Percentiles rank a stretch among this genome's conserved stretches.
Evolutionary conservation across 2,888 invertebrate species (phyloP).

Genomic region (Aleiodes testaceus): DNA sequence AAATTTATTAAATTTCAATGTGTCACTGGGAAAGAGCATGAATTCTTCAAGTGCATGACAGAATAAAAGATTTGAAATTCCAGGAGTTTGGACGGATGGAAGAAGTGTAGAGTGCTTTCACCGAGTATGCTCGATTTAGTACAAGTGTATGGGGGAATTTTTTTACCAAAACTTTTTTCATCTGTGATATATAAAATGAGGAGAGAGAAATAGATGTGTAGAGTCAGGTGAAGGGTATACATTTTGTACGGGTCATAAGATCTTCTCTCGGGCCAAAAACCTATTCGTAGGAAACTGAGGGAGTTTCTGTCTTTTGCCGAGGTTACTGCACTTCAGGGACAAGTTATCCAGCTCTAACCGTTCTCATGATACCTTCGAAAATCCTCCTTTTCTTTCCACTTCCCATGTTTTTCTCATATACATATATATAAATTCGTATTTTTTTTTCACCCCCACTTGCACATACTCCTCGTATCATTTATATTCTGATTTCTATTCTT

Average conservation of each 20-base stretch:
- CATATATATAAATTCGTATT: neutral
- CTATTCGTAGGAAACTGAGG: conserved; percentile 44
- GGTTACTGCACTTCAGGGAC: conserved; percentile 71
- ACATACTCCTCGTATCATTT: neutral
- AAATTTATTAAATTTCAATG: no score
- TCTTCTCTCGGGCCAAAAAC: conserved; percentile 53
- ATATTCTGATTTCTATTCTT: conserved; percentile 33
- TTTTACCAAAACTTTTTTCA: conserved; percentile 40
- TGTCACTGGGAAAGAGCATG: no score
- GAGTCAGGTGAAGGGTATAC: conserved; percentile 57
- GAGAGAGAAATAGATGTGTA: conserved; percentile 26
- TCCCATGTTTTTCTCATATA: conserved; percentile 28
- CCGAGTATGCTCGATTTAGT: conserved; percentile 61
- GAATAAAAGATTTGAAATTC: conserved; percentile 26
- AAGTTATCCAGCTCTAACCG: conserved; percentile 62
- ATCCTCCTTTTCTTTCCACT: neutral
- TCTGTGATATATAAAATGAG: neutral
- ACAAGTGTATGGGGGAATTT: conserved; percentile 34
- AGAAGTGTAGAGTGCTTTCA: conserved; percentile 57
- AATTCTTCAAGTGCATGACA: neutral
- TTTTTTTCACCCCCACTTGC: neutral
- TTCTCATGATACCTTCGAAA: conserved; percentile 22
- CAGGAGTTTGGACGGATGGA: conserved; percentile 30
- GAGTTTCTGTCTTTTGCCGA: conserved; percentile 60
- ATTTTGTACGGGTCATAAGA: conserved; percentile 70